Percentiles rank a stretch among this genome's conserved stretches.
These are phyloP conservation scores for Caerostris darwini DNA, from an alignment of 1,140 invertebrate species.

Conservation along the genomic window DNA sequence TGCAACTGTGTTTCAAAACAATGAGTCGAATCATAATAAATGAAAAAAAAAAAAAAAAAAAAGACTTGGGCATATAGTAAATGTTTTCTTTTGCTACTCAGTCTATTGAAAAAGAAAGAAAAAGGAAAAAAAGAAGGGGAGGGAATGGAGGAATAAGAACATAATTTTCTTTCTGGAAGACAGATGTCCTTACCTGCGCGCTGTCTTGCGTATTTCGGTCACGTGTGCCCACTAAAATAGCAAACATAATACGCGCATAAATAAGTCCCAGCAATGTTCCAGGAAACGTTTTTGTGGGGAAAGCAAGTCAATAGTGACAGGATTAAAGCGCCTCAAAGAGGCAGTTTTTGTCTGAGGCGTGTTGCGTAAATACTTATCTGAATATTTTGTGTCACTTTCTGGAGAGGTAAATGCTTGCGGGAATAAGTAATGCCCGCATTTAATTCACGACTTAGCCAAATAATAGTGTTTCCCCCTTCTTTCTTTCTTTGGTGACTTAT, in stretches of 20 bases:
- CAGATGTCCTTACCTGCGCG: not conserved
- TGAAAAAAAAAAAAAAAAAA: not conserved
- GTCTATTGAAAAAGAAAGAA: not conserved
- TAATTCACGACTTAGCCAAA: not conserved
- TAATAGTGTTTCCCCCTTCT: not conserved
- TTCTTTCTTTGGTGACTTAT: not conserved
- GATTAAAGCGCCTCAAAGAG: slow-evolving; percentile 31
- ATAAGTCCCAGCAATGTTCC: slow-evolving; percentile 29
- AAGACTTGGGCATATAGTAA: too few species aligned
- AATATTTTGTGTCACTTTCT: slow-evolving; percentile 9
- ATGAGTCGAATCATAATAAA: not conserved
- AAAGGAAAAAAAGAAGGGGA: not conserved
- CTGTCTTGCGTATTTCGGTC: not conserved
- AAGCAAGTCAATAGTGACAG: slow-evolving; percentile 13
- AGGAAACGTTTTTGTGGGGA: not conserved
- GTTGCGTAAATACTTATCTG: not conserved
- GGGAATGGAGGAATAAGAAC: not conserved
- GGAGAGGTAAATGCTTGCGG: not conserved
- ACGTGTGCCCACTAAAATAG: slow-evolving; percentile 28
- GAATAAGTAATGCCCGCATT: not conserved
- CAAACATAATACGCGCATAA: slow-evolving; percentile 35
- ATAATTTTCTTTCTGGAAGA: not conserved
- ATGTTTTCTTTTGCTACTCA: not conserved
- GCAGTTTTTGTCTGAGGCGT: slow-evolving; percentile 18
- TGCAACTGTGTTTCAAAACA: slow-evolving; percentile 4